phyloP scores from a whole-genome alignment of 2,113 vertebrate genomes.

The Mormoops blainvillei region DNA sequence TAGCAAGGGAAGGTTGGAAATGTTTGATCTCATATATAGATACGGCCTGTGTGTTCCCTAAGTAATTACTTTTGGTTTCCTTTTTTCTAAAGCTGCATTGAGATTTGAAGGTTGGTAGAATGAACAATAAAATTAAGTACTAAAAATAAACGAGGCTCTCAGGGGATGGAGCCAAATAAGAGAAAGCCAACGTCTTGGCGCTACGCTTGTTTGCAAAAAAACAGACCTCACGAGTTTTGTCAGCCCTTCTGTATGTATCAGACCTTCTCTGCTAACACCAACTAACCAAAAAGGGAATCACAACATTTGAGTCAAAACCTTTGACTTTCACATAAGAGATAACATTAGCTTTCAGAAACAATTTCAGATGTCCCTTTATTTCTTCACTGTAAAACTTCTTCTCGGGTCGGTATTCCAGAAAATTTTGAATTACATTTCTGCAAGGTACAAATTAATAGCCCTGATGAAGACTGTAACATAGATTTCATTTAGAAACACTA shows the following conservation, averaged over 20 bases:
- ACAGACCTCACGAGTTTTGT: slow-evolving; percentile 60
- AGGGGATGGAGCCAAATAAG: slow-evolving; percentile 55
- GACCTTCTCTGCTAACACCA: slow-evolving; percentile 72
- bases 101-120: slow-evolving; percentile 68
- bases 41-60: slow-evolving; percentile 18
- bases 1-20: slow-evolving; percentile 43
- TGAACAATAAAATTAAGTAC: slow-evolving; percentile 69
- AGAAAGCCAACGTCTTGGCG: slow-evolving; percentile 62
- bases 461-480: slow-evolving; percentile 58
- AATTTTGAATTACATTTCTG: slow-evolving; percentile 67
- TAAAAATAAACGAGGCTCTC: slow-evolving; percentile 46
- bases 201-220: slow-evolving; percentile 59
- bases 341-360: slow-evolving; percentile 71
- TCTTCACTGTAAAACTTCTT: slow-evolving; percentile 37
- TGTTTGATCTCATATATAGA: slow-evolving; percentile 56
- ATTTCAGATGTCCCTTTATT: slow-evolving; percentile 60
- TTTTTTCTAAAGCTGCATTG: slow-evolving; percentile 46
- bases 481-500: slow-evolving; percentile 74
- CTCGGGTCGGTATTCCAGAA: slow-evolving; percentile 48
- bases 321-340: slow-evolving; percentile 71
- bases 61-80: slow-evolving; percentile 52
- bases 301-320: slow-evolving; percentile 70
- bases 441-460: slow-evolving; percentile 67
- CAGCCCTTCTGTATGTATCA: slow-evolving; percentile 65
- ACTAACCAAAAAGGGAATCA: slow-evolving; percentile 68